These are phyloP conservation scores for Neolamprologus fasciatus DNA, from an alignment of 2,113 vertebrate genomes.

Conservation along the genomic window DNA sequence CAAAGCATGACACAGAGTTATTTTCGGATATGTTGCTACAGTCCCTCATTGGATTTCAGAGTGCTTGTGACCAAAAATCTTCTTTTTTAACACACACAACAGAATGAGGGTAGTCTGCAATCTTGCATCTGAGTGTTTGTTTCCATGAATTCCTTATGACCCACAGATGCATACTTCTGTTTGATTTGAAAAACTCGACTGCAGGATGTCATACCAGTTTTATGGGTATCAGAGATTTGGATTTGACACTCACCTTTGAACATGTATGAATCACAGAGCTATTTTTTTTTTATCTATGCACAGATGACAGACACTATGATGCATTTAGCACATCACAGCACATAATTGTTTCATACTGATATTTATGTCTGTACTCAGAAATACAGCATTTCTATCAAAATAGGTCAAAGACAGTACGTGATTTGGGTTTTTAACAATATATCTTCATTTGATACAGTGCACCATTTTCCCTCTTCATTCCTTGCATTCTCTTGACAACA, in stretches of 20 bases:
- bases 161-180: not conserved
- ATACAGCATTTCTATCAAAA: not conserved
- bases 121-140: not conserved
- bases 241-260: not conserved
- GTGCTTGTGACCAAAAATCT: not conserved
- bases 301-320: not conserved
- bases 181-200: not conserved
- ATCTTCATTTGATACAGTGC: conserved; percentile 11
- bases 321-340: not conserved
- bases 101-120: not conserved
- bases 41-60: not conserved
- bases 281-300: not conserved
- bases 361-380: conserved; percentile 12
- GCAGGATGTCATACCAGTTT: not conserved
- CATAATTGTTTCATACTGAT: not conserved
- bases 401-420: conserved; percentile 4
- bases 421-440: not conserved
- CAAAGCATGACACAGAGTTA: not conserved
- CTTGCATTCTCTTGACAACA: not conserved
- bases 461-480: not conserved
- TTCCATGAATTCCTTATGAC: not conserved
- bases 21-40: not conserved
- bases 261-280: not conserved
- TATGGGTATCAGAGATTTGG: not conserved
- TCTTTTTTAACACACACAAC: not conserved